A percentile compares a stretch with the other conserved stretches of the same genome.
Evolutionary conservation across 2,797 vertebrate species (phyloP).

Genomic region (Erithacus rubecula): DNA sequence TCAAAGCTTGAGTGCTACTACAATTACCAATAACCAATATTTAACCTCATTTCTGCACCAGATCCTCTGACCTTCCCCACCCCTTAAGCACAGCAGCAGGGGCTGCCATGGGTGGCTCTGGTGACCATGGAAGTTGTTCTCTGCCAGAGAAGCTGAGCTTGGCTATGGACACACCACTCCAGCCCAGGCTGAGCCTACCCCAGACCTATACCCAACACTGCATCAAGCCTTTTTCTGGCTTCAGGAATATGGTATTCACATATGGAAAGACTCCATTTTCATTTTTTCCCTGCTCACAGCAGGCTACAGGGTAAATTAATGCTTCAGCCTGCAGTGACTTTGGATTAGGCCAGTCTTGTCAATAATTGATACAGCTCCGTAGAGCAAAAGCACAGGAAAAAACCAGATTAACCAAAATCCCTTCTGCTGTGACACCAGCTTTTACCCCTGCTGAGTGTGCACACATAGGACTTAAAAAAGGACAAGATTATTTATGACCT

Average conservation of each 20-base stretch:
- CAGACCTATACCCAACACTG: neutral
- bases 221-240: neutral
- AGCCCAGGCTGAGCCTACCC: neutral
- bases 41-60: neutral
- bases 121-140: neutral
- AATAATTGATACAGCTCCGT: constrained; percentile 40
- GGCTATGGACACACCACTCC: neutral
- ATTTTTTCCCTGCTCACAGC: neutral
- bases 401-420: constrained; percentile 27
- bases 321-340: neutral
- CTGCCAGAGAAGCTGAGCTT: neutral
- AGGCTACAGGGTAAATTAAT: neutral
- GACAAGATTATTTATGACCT: neutral
- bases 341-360: neutral
- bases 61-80: neutral
- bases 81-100: neutral
- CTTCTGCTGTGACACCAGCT: neutral
- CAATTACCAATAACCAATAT: neutral
- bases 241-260: neutral
- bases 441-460: neutral
- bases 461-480: neutral
- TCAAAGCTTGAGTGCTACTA: neutral
- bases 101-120: neutral
- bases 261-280: neutral
- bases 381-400: neutral